phyloP scores from a whole-genome alignment of 2,797 vertebrate species.

The Poecilia velifera region DNA sequence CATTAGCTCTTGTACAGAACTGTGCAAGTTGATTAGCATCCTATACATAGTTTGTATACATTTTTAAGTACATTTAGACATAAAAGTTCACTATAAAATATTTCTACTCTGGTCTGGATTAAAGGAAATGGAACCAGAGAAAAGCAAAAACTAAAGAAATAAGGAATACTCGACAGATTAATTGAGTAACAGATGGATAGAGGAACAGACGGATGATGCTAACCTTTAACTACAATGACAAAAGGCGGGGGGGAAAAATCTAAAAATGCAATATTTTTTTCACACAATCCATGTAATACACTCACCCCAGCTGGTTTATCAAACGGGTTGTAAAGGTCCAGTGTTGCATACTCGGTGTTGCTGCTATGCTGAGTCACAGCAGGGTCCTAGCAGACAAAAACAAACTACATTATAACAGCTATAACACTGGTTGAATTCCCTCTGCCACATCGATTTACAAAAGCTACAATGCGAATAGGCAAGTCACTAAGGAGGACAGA shows the following conservation, averaged over 20 bases:
- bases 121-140: not conserved
- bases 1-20: not conserved
- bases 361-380: slow-evolving; percentile 87
- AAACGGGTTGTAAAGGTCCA: slow-evolving; percentile 96
- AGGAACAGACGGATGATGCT: not conserved
- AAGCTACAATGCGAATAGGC: slow-evolving; percentile 38
- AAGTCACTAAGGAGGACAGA: not conserved
- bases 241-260: not conserved
- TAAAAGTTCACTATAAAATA: not conserved
- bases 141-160: not conserved
- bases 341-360: slow-evolving; percentile 85
- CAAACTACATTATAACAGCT: not conserved
- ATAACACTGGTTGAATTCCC: not conserved
- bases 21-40: not conserved
- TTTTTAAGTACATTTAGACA: not conserved
- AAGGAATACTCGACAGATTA: not conserved
- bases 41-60: not conserved
- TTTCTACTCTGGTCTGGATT: not conserved
- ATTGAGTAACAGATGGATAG: not conserved
- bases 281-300: not conserved
- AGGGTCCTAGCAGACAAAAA: slow-evolving; percentile 83
- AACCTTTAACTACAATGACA: not conserved
- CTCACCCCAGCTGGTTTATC: slow-evolving; percentile 84
- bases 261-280: not conserved
- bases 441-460: not conserved